Evolutionary conservation across 2,797 vertebrate species (phyloP).

Genomic region (Myripristis jacobus): DNA sequence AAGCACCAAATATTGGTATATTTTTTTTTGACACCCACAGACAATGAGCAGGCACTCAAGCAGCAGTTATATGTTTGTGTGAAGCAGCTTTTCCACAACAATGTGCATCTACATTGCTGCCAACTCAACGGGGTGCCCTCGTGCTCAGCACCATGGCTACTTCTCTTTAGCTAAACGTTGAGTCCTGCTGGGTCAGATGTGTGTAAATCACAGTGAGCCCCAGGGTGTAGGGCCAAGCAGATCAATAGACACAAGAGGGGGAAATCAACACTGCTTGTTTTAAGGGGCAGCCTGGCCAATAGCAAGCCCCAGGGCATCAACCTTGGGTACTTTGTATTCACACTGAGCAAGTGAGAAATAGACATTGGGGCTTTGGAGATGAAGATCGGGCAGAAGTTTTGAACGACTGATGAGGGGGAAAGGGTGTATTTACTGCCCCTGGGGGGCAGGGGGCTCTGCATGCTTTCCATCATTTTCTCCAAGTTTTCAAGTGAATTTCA

Average conservation of each 20-base stretch:
- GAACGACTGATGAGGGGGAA: not conserved
- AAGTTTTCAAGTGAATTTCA: too few relatives aligned
- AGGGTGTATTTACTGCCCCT: too few relatives aligned
- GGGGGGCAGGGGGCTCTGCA: too few relatives aligned
- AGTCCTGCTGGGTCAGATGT: constrained; percentile 61
- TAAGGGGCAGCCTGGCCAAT: constrained; percentile 63
- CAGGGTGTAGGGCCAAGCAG: constrained; percentile 57
- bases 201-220: constrained; percentile 69
- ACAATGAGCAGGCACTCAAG: too few relatives aligned
- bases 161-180: constrained; percentile 26
- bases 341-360: constrained; percentile 31
- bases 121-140: too few relatives aligned
- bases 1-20: too few relatives aligned
- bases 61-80: too few relatives aligned
- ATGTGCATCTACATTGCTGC: too few relatives aligned
- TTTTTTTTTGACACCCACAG: too few relatives aligned
- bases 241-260: constrained; percentile 75
- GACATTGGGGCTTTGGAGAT: constrained; percentile 44
- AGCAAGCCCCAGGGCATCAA: constrained; percentile 60
- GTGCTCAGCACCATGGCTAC: not conserved
- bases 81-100: too few relatives aligned
- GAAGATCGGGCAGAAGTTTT: constrained; percentile 26
- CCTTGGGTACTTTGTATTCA: constrained; percentile 64
- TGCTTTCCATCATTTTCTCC: too few relatives aligned
- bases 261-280: constrained; percentile 77